These are phyloP conservation scores for Galagoides demidoff DNA, from an alignment of 2,797 vertebrate genomes.

Conservation along the genomic window DNA sequence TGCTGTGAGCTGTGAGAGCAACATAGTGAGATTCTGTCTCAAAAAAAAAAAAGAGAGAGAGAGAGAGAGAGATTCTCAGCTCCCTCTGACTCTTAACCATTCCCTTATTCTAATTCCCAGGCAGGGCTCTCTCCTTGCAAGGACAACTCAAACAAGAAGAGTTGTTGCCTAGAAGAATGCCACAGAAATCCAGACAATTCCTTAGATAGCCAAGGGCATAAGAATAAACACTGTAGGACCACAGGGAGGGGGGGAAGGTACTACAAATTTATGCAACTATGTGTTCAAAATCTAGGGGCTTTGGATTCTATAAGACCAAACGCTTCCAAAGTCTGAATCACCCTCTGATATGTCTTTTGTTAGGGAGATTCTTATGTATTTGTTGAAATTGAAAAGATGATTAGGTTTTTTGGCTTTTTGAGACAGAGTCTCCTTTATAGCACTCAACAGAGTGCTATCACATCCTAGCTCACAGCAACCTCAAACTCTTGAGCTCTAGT, in stretches of 20 bases:
- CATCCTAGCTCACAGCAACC: no score
- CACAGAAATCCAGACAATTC: neutral
- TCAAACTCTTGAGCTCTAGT: no score
- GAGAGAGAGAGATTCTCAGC: neutral
- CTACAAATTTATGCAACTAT: neutral
- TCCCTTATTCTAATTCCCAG: neutral
- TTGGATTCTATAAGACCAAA: neutral
- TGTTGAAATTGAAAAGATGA: neutral
- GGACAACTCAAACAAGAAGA: neutral
- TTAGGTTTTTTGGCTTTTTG: no score
- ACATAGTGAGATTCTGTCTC: no score
- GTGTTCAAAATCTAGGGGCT: neutral
- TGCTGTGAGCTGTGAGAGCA: no score
- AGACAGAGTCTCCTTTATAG: no score
- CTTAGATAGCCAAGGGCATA: neutral
- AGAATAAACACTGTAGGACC: neutral
- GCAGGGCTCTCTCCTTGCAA: neutral
- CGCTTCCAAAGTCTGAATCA: neutral
- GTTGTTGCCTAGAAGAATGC: neutral
- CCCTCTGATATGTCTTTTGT: neutral
- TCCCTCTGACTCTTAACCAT: neutral
- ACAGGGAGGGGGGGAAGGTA: no score
- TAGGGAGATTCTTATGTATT: neutral
- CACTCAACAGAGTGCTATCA: no score
- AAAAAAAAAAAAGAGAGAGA: no score